phyloP scores from a whole-genome alignment of 37 sponge, comb jelly and placozoan genomes.

The Ephydatia muelleri region DNA sequence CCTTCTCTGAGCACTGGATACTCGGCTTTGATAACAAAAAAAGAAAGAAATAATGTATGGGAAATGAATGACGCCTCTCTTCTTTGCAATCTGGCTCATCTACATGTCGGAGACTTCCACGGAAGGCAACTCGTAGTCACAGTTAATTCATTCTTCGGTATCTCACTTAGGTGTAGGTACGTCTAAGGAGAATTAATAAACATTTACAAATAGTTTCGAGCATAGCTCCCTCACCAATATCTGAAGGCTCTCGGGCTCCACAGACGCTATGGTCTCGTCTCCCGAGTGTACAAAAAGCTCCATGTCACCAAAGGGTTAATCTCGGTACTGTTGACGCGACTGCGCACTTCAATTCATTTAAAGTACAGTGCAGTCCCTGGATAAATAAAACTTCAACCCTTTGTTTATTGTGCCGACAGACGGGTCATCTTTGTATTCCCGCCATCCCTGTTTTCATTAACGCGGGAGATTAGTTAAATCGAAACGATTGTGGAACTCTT shows the following conservation, averaged over 20 bases:
- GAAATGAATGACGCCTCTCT: too few relatives aligned
- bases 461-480: too few relatives aligned
- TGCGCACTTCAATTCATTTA: too few relatives aligned
- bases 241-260: constrained; percentile 71
- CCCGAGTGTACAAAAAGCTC: constrained; percentile 46
- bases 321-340: too few relatives aligned
- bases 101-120: constrained; percentile 30
- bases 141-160: neutral
- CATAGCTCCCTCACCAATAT: constrained; percentile 43
- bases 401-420: too few relatives aligned
- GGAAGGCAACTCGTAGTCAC: constrained; percentile 27
- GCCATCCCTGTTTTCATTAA: too few relatives aligned
- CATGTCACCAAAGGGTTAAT: constrained; percentile 3
- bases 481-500: too few relatives aligned
- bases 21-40: constrained; percentile 6
- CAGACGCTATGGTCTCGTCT: constrained; percentile 57
- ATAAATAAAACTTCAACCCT: too few relatives aligned
- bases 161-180: constrained; percentile 29
- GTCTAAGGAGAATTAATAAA: constrained; percentile 17
- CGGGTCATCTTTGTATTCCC: too few relatives aligned
- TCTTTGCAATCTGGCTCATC: neutral
- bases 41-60: too few relatives aligned
- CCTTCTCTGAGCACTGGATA: constrained; percentile 29
- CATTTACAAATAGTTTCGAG: neutral
- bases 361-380: too few relatives aligned